Conservation (phyloP, 2,797 vertebrate species). For the Myiotriccus ornatus region DNA sequence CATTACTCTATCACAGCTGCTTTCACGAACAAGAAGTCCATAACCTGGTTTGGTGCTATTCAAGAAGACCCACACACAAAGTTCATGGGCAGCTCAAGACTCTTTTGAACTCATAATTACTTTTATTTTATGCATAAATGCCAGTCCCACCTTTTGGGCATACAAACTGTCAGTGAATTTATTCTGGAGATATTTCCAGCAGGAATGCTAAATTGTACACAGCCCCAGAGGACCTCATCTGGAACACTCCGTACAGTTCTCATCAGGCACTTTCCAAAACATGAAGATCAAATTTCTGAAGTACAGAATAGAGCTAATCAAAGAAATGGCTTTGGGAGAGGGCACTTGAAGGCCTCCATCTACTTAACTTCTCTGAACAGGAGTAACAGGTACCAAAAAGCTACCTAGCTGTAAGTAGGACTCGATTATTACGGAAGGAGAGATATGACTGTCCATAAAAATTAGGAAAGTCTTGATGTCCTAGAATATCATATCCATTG, state of each 20-base stretch:
- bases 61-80: not conserved
- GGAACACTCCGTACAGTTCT: not conserved
- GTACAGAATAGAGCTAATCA: not conserved
- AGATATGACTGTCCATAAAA: not conserved
- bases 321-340: not conserved
- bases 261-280: not conserved
- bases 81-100: not conserved
- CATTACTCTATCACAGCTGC: not conserved
- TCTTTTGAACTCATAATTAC: not conserved
- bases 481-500: not conserved
- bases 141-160: not conserved
- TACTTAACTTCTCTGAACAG: not conserved
- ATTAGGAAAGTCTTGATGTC: not conserved
- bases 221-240: not conserved
- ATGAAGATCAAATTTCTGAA: not conserved
- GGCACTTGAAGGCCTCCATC: not conserved
- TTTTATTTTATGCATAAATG: not conserved
- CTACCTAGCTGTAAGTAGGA: not conserved
- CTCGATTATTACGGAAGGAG: not conserved
- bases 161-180: not conserved
- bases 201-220: not conserved
- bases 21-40: not conserved
- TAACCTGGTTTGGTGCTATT: not conserved
- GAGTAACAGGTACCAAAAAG: not conserved
- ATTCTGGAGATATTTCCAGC: not conserved